Evolutionary conservation across 1,140 invertebrate genomes (phyloP).

Genomic region (Bicyclus anynana): DNA sequence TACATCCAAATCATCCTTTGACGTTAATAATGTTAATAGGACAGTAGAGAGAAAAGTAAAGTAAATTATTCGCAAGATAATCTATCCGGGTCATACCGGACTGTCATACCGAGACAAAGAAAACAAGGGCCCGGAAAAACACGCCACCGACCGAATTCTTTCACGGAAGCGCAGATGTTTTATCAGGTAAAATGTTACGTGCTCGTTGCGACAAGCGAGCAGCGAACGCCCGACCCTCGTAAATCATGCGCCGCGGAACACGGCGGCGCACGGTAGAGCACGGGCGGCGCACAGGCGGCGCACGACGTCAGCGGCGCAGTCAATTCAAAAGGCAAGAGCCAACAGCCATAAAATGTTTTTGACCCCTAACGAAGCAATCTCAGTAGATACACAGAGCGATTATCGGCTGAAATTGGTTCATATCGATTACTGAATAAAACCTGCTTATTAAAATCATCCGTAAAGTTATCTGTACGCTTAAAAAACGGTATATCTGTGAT

Average conservation of each 20-base stretch:
- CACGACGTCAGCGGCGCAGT: too few relatives aligned
- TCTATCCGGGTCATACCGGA: background rate
- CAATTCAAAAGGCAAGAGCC: constrained; percentile 3
- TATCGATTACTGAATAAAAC: too few relatives aligned
- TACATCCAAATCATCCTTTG: too few relatives aligned
- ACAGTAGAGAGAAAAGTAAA: background rate
- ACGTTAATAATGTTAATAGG: too few relatives aligned
- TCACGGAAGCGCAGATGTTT: constrained; percentile 7
- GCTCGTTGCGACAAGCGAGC: constrained; percentile 14
- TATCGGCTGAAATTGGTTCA: too few relatives aligned
- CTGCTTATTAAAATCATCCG: too few relatives aligned
- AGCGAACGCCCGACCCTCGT: background rate
- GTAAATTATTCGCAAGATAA: background rate
- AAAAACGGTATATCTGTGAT: too few relatives aligned
- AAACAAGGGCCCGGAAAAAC: background rate
- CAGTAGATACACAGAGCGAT: too few relatives aligned
- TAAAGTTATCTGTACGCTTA: too few relatives aligned
- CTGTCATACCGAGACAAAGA: background rate
- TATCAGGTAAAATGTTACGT: constrained; percentile 24
- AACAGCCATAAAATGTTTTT: background rate
- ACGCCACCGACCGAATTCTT: background rate
- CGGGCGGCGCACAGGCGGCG: too few relatives aligned
- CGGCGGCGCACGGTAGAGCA: background rate
- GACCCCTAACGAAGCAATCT: background rate
- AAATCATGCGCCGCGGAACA: background rate